phyloP scores from a whole-genome alignment of 2,888 invertebrate species.

The Autographa pulchrina region DNA sequence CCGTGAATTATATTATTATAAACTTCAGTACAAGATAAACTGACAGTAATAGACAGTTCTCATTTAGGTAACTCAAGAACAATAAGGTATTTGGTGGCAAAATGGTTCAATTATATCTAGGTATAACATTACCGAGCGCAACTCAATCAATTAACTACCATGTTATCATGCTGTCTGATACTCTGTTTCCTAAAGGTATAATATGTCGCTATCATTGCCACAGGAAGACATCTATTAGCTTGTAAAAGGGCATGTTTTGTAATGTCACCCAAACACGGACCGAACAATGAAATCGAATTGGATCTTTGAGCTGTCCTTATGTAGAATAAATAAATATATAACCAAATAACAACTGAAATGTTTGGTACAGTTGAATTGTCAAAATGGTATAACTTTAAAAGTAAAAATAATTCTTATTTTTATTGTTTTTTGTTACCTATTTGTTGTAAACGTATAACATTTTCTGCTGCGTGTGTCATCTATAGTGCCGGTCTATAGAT shows the following conservation, averaged over 20 bases:
- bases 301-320: neutral
- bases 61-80: neutral
- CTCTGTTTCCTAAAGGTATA: conserved; percentile 4
- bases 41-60: neutral
- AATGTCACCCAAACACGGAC: conserved; percentile 4
- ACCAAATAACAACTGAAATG: too few species aligned
- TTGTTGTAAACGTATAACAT: too few species aligned
- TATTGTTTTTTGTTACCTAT: too few species aligned
- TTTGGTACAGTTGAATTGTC: too few species aligned
- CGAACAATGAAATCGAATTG: neutral
- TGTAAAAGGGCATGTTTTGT: conserved; percentile 2
- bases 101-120: neutral
- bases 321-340: neutral
- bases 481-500: too few species aligned
- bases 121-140: neutral
- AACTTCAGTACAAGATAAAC: neutral
- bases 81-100: neutral
- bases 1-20: too few species aligned
- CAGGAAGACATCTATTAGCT: neutral
- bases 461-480: too few species aligned
- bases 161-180: neutral
- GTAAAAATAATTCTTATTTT: too few species aligned
- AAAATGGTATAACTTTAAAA: too few species aligned
- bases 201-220: conserved; percentile 4
- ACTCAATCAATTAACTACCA: neutral